Evolutionary conservation across 2,888 invertebrate species (phyloP).

Genomic region (Cerceris rybyensis): DNA sequence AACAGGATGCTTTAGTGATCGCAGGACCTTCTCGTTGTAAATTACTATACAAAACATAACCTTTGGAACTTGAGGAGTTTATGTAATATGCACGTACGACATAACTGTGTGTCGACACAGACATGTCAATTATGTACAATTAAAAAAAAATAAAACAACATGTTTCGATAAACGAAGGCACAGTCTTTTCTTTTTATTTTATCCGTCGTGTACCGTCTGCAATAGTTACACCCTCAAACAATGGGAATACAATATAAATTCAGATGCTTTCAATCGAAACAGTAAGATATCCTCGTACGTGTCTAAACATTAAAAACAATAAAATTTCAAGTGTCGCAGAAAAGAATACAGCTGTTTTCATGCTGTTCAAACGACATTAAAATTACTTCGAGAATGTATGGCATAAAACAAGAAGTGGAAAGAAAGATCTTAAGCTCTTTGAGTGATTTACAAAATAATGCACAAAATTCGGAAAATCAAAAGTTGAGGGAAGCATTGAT

Average conservation of each 20-base stretch:
- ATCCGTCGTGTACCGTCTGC: background rate
- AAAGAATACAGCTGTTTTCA: too few relatives aligned
- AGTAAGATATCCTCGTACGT: too few relatives aligned
- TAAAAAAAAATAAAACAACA: background rate
- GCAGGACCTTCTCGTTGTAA: slow-evolving; percentile 31
- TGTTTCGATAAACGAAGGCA: background rate
- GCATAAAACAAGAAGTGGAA: background rate
- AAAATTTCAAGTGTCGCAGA: too few relatives aligned
- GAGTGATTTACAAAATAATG: background rate
- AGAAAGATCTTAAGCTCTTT: background rate
- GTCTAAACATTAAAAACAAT: too few relatives aligned
- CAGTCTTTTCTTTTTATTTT: background rate
- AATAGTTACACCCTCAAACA: background rate
- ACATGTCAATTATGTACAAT: slow-evolving; percentile 15
- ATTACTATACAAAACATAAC: slow-evolving; percentile 34
- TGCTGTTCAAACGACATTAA: too few relatives aligned
- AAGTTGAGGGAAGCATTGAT: background rate
- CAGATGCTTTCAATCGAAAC: too few relatives aligned
- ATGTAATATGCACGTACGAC: background rate
- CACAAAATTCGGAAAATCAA: background rate
- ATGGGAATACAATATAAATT: too few relatives aligned
- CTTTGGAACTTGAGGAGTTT: slow-evolving; percentile 3
- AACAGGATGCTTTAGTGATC: slow-evolving; percentile 53
- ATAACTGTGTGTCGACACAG: background rate
- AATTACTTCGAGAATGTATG: too few relatives aligned